Percentiles rank a stretch among this genome's conserved stretches.
Conservation (phyloP, 2,797 vertebrate genomes). For the Chloroceryle amazona region DNA sequence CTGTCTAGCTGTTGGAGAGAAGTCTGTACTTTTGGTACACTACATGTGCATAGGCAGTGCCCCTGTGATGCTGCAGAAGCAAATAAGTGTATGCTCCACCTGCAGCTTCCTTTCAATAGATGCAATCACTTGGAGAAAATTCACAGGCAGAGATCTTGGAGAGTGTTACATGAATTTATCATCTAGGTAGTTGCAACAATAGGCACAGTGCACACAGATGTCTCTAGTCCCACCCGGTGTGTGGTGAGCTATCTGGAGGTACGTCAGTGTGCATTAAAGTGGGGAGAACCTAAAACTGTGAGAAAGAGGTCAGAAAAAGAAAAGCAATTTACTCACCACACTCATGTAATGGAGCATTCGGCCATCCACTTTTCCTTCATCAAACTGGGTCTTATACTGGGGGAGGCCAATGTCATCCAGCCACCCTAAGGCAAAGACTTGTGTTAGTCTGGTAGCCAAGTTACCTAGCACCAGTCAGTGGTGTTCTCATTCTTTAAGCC, state of each 20-base stretch:
- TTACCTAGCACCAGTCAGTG: not conserved
- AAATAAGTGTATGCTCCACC: not conserved
- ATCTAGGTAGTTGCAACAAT: not conserved
- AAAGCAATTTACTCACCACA: conserved; percentile 85
- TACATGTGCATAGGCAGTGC: not conserved
- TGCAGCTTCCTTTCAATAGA: not conserved
- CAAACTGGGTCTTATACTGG: conserved; percentile 99
- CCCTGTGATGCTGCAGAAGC: not conserved
- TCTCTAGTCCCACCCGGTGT: not conserved
- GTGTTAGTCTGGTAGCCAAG: not conserved
- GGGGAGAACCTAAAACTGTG: not conserved
- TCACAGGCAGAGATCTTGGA: not conserved
- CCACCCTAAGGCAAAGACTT: conserved; percentile 87
- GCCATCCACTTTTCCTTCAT: conserved; percentile 95
- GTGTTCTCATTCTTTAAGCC: not conserved
- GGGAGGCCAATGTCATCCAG: conserved; percentile 97
- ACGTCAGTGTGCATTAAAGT: rapidly evolving
- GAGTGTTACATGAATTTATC: not conserved
- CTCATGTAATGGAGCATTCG: conserved; percentile 99
- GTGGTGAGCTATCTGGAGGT: not conserved
- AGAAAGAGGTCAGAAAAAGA: not conserved
- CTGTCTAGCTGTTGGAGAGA: not conserved
- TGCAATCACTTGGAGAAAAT: not conserved
- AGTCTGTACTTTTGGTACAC: not conserved
- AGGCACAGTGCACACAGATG: not conserved